These are phyloP conservation scores for Calcarius lapponicus DNA, from an alignment of 2,797 vertebrate genomes.

Conservation along the genomic window DNA sequence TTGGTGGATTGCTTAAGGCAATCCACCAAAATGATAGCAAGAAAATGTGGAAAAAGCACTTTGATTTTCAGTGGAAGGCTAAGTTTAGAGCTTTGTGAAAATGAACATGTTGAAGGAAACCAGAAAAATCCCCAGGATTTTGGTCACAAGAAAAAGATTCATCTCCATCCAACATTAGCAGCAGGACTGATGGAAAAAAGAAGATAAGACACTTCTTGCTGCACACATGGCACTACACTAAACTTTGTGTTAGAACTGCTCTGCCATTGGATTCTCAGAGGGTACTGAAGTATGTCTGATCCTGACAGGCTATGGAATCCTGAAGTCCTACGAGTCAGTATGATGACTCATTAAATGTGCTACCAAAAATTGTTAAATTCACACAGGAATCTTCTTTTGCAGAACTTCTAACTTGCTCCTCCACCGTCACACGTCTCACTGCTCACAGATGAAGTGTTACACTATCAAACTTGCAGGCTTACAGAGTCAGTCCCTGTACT, in stretches of 20 bases:
- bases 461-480: slow-evolving; percentile 56
- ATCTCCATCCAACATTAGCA: slow-evolving; percentile 22
- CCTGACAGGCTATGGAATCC: slow-evolving; percentile 42
- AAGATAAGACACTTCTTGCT: neutral
- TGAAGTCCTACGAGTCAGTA: slow-evolving; percentile 48
- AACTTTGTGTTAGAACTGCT: neutral
- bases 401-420: slow-evolving; percentile 58
- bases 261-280: neutral
- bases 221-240: slow-evolving; percentile 26
- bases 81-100: slow-evolving; percentile 31
- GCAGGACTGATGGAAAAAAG: slow-evolving; percentile 35
- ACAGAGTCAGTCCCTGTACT: slow-evolving; percentile 38
- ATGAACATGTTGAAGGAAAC: neutral
- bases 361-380: slow-evolving; percentile 67
- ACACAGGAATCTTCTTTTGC: slow-evolving; percentile 53
- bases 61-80: neutral
- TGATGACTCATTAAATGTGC: slow-evolving; percentile 65
- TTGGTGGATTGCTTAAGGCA: neutral
- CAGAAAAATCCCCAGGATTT: neutral
- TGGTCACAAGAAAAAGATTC: slow-evolving; percentile 11
- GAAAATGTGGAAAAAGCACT: neutral
- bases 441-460: slow-evolving; percentile 69
- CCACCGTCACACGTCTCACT: slow-evolving; percentile 47
- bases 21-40: neutral
- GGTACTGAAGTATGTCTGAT: slow-evolving; percentile 21